Conservation (phyloP, 2,888 invertebrate species). For the Luffia ferchaultella region DNA sequence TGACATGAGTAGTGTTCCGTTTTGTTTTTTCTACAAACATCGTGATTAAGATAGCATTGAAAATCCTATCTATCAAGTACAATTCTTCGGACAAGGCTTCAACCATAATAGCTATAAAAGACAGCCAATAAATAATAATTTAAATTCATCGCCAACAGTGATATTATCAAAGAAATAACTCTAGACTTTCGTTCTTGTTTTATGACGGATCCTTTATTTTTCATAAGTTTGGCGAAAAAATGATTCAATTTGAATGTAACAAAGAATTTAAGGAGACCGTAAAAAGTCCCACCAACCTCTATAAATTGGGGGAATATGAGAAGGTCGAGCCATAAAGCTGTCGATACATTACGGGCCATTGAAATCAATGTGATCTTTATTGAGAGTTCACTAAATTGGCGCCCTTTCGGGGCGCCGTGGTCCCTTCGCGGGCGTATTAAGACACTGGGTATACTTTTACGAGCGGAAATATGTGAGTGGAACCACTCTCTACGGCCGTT, state of each 20-base stretch:
- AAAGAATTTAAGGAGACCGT: conserved; percentile 39
- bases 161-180: no score
- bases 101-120: no score
- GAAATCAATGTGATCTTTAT: conserved; percentile 55
- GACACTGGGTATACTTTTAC: conserved; percentile 6
- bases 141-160: no score
- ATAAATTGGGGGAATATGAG: conserved; percentile 50
- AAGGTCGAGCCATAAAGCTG: conserved; percentile 41
- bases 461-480: background rate
- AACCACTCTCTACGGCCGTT: background rate
- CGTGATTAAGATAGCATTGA: no score
- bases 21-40: no score
- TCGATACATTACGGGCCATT: conserved; percentile 45
- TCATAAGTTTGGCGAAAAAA: background rate
- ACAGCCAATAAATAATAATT: no score
- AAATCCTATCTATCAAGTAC: no score
- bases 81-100: no score
- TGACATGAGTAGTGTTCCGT: no score
- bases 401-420: conserved; percentile 5
- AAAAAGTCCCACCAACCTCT: conserved; percentile 29
- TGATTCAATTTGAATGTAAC: conserved; percentile 39
- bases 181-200: no score
- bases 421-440: conserved; percentile 2
- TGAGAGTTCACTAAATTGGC: conserved; percentile 41
- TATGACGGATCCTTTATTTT: background rate